Percentiles rank a stretch among this genome's conserved stretches.
These are phyloP conservation scores for Heliothis virescens DNA, from an alignment of 1,140 invertebrate species.

Conservation along the genomic window DNA sequence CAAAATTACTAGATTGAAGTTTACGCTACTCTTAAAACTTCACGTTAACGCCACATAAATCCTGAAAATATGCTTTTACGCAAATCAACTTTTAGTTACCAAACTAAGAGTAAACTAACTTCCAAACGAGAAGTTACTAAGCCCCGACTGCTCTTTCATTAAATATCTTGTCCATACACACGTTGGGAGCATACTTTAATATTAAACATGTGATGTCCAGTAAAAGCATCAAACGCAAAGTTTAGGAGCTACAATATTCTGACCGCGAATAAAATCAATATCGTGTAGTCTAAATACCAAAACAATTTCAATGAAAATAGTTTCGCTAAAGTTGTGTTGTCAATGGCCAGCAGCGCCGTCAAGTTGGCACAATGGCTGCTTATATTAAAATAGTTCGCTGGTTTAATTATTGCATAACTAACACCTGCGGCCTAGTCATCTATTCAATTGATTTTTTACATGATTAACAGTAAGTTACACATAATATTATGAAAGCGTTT, in stretches of 20 bases:
- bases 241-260: constrained; percentile 28
- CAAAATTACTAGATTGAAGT: not conserved
- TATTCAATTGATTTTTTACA: constrained; percentile 57
- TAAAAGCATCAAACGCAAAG: constrained; percentile 25
- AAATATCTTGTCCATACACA: constrained; percentile 23
- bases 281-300: constrained; percentile 57
- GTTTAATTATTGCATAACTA: constrained; percentile 59
- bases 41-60: not conserved
- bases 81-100: constrained; percentile 21
- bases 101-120: constrained; percentile 23
- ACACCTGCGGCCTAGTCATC: constrained; percentile 74
- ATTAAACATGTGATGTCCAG: not conserved
- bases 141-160: constrained; percentile 25
- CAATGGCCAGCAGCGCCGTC: constrained; percentile 47
- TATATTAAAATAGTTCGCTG: constrained; percentile 73
- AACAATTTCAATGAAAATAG: constrained; percentile 75
- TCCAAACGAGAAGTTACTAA: constrained; percentile 19
- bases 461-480: constrained; percentile 47
- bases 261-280: constrained; percentile 64
- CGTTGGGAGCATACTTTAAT: constrained; percentile 7
- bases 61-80: constrained; percentile 30
- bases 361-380: constrained; percentile 56
- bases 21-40: not conserved
- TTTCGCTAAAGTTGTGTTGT: constrained; percentile 57
- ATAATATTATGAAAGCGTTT: constrained; percentile 50